Evolutionary conservation across 2,797 vertebrate species (phyloP).

Genomic region (Centropyge bicolor): DNA sequence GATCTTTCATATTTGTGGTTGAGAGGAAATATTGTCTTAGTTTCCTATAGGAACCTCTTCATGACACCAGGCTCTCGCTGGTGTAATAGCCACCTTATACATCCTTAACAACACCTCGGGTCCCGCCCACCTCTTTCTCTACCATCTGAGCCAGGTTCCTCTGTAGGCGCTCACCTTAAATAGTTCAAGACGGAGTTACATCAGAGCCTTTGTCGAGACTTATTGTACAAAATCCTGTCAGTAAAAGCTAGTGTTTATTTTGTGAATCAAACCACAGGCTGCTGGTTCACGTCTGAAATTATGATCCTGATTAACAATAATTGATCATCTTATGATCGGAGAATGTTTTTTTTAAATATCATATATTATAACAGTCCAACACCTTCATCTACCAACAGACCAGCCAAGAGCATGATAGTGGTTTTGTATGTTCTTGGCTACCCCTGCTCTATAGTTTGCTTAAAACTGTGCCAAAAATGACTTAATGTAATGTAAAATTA

Average conservation of each 20-base stretch:
- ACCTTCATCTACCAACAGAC: background rate
- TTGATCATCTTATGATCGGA: background rate
- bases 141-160: slow-evolving; percentile 41
- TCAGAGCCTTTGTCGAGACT: slow-evolving; percentile 43
- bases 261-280: background rate
- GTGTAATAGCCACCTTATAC: slow-evolving; percentile 29
- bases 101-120: slow-evolving; percentile 17
- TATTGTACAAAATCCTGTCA: slow-evolving; percentile 2
- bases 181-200: slow-evolving; percentile 59
- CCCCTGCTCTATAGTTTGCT: background rate
- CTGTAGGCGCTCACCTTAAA: slow-evolving; percentile 67
- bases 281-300: background rate
- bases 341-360: background rate
- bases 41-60: slow-evolving; percentile 23
- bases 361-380: background rate
- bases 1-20: no score
- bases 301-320: background rate
- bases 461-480: background rate
- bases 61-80: slow-evolving; percentile 24
- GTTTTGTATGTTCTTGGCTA: background rate
- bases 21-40: no score
- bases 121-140: slow-evolving; percentile 51
- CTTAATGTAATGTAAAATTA: background rate
- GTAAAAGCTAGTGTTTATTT: slow-evolving; percentile 5
- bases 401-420: background rate